These are phyloP conservation scores for Coregonus ussuriensis DNA, from an alignment of 2,797 vertebrate species.

Conservation along the genomic window DNA sequence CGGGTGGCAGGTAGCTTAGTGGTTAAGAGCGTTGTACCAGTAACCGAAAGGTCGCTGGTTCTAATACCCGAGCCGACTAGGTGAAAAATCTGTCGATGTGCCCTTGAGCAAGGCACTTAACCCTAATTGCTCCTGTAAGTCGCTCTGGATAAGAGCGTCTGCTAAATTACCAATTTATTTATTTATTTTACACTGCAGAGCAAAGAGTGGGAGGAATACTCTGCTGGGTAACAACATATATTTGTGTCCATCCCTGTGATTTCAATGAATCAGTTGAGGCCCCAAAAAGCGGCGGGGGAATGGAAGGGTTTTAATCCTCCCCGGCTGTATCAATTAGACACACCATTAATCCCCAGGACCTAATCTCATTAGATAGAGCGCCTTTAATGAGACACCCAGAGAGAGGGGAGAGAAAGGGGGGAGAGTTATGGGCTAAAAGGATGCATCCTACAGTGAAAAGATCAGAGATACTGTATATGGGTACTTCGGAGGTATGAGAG, in stretches of 20 bases:
- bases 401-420: constrained; percentile 48
- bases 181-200: not conserved
- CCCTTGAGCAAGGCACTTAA: too few relatives aligned
- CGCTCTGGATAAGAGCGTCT: too few relatives aligned
- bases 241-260: constrained; percentile 71
- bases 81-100: too few relatives aligned
- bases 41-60: too few relatives aligned
- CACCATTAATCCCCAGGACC: constrained; percentile 79
- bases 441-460: constrained; percentile 28
- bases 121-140: too few relatives aligned
- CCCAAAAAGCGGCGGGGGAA: constrained; percentile 66
- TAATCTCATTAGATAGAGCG: constrained; percentile 80
- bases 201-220: constrained; percentile 15
- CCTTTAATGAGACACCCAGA: constrained; percentile 78
- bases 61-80: too few relatives aligned
- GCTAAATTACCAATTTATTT: too few relatives aligned
- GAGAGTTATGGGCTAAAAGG: constrained; percentile 22
- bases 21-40: too few relatives aligned
- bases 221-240: constrained; percentile 56
- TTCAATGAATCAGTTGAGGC: constrained; percentile 73
- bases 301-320: constrained; percentile 77
- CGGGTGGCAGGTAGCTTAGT: too few relatives aligned
- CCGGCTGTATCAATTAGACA: constrained; percentile 80
- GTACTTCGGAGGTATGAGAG: constrained; percentile 61
- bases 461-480: constrained; percentile 48